Evolutionary conservation across 2,888 invertebrate species (phyloP).

Genomic region (Eupithecia vulgata): DNA sequence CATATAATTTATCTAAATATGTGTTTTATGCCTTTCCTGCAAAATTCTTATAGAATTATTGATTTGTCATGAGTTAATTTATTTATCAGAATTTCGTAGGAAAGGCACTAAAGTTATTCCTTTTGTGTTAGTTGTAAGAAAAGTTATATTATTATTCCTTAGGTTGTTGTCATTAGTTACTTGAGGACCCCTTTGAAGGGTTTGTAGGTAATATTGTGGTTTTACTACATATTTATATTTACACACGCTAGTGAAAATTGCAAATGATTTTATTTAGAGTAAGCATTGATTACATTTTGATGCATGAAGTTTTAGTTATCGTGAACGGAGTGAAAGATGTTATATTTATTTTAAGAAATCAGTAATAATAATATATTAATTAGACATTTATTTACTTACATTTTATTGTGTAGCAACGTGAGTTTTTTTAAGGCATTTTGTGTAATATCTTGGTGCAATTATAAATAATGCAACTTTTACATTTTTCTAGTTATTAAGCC

Average conservation of each 20-base stretch:
- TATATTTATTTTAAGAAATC: constrained; percentile 64
- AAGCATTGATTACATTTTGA: constrained; percentile 60
- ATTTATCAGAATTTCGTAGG: constrained; percentile 13
- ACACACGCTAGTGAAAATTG: constrained; percentile 62
- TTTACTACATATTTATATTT: constrained; percentile 46
- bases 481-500: constrained; percentile 51
- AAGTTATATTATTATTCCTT: constrained; percentile 37
- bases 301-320: constrained; percentile 45
- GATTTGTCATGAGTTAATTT: not conserved
- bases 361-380: constrained; percentile 68
- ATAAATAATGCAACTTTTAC: constrained; percentile 59
- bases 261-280: constrained; percentile 63
- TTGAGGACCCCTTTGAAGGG: constrained; percentile 22
- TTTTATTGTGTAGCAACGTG: constrained; percentile 53
- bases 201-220: constrained; percentile 39
- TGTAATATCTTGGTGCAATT: constrained; percentile 76
- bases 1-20: constrained; percentile 27
- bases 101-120: constrained; percentile 62
- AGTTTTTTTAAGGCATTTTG: constrained; percentile 69
- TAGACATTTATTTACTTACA: constrained; percentile 58
- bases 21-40: constrained; percentile 21
- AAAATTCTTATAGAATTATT: constrained; percentile 10
- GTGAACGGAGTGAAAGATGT: constrained; percentile 44
- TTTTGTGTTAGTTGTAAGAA: constrained; percentile 49
- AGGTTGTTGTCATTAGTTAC: constrained; percentile 36